Evolutionary conservation across 1,140 invertebrate genomes (phyloP).

Genomic region (Drosophila bocki): DNA sequence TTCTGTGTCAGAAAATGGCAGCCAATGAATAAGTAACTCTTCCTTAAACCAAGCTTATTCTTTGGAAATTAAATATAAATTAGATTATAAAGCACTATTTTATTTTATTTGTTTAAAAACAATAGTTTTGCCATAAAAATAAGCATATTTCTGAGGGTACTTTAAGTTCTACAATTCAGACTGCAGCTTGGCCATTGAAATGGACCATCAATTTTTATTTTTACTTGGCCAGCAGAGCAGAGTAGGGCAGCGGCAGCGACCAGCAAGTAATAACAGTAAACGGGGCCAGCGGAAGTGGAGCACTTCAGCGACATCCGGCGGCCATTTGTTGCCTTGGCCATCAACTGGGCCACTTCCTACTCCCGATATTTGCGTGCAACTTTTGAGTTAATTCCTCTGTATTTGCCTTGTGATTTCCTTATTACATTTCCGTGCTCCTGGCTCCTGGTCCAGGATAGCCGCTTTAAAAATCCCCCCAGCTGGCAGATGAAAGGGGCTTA

Average conservation of each 20-base stretch:
- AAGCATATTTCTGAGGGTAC: neutral
- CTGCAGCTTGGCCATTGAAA: neutral
- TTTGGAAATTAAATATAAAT: neutral
- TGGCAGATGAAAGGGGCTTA: constrained; percentile 58
- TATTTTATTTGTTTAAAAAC: neutral
- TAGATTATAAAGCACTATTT: neutral
- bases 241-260: too few relatives aligned
- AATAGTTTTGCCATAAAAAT: neutral
- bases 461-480: constrained; percentile 24
- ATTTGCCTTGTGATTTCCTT: constrained; percentile 50
- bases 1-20: neutral
- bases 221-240: neutral
- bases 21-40: neutral
- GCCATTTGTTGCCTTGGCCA: constrained; percentile 11
- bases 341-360: constrained; percentile 28
- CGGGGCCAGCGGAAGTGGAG: constrained; percentile 30
- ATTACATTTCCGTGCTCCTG: constrained; percentile 23
- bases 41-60: neutral
- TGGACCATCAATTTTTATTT: constrained; percentile 43
- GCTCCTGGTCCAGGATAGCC: neutral
- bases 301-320: constrained; percentile 47
- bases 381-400: constrained; percentile 52
- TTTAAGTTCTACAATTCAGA: neutral
- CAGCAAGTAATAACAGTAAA: constrained; percentile 8
- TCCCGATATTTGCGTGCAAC: constrained; percentile 46